Evolutionary conservation across 1,140 invertebrate species (phyloP), one percentile per base, ranked within the genome.

Genomic region (Listronotus bonariensis): DNA sequence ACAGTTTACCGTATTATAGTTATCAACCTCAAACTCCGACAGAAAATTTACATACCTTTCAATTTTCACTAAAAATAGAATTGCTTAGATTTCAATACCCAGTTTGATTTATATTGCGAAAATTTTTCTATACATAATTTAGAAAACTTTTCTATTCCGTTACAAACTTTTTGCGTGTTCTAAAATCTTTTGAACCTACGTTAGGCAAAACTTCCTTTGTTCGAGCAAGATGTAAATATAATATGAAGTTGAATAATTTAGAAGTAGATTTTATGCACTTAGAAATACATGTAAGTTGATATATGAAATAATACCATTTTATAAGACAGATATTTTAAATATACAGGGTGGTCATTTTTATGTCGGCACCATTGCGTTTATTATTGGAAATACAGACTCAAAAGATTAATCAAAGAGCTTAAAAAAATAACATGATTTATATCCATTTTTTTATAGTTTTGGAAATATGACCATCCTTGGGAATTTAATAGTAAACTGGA

Each of bases 61-160:
- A 55, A 55, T 63, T 63, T 38, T 55, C 41, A 54, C 46, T 51
- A 56, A 55, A 65, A 57, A 56, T 56, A 48, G 41, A 65, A 56
- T 65, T 56, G 43, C 53, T 56, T 41, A 65, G 57, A 65, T 65
- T 65, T 65, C 62, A 65, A 57, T 65, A 36, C 62, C 62, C 43
- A 65, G 42, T 65, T 65, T 57, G 53, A 55, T 49, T 57, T 65
- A 65, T 65, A 65, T 65, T 56, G 42, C 20, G 45, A 64, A 65
- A 65, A 34, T 48, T 65, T 56, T 65, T 53, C 62, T 65, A 65
- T 65, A 65, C 53, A 65, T 57, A 65, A 65, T 65, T 65, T 57
- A 48, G 20, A 34, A 52, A 65, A 65, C 53, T 65, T 55, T 57
- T 56, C 62, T 36, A 65, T 65, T 57, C 46, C 42, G 62, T 65